Conservation (phyloP, 2,888 invertebrate species). For the Drosophila anomelani region DNA sequence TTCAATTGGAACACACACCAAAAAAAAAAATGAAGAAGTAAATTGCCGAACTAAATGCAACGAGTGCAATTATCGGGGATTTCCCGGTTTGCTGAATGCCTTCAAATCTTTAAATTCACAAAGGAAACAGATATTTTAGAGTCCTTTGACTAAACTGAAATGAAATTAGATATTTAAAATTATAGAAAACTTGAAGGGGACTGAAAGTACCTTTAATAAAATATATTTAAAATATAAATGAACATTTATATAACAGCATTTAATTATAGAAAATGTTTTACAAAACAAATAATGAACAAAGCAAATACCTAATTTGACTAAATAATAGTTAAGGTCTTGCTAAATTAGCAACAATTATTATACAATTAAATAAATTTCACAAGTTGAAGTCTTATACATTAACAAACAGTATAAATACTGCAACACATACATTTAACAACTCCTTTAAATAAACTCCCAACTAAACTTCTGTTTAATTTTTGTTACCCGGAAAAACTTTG, state of each 20-base stretch:
- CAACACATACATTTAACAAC: not conserved
- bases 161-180: not conserved
- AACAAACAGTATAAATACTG: not conserved
- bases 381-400: not conserved
- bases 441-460: not conserved
- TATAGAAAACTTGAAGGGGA: no score
- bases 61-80: conserved; percentile 55
- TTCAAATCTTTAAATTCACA: conserved; percentile 21
- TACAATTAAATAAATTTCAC: not conserved
- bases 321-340: not conserved
- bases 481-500: conserved; percentile 7
- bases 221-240: not conserved
- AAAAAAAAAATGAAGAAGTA: conserved; percentile 13
- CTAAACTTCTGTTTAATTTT: not conserved
- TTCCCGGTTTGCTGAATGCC: conserved; percentile 19
- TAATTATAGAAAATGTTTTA: not conserved
- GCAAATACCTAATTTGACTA: no score
- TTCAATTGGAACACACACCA: conserved; percentile 26
- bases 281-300: not conserved
- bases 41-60: conserved; percentile 27
- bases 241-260: not conserved
- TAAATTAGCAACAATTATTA: not conserved
- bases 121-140: not conserved
- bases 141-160: not conserved
- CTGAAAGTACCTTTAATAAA: no score